These are phyloP conservation scores for Penaeus chinensis DNA, from an alignment of 1,140 invertebrate species.

Conservation along the genomic window DNA sequence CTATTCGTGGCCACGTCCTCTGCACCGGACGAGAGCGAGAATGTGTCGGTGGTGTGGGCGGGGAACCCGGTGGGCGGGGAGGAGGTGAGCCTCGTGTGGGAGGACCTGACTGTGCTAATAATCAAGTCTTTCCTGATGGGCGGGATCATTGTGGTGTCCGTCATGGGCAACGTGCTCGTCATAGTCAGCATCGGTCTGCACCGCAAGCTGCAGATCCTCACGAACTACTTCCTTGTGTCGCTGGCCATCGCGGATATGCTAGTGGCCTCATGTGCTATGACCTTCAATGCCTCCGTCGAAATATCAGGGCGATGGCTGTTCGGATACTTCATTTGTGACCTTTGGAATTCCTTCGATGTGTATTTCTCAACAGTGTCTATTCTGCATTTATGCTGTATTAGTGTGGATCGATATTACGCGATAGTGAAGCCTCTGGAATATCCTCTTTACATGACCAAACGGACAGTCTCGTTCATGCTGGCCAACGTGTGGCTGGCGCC, in stretches of 20 bases:
- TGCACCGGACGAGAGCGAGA: constrained; percentile 19
- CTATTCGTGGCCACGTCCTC: background rate
- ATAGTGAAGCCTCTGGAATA: constrained; percentile 89
- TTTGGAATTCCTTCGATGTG: constrained; percentile 84
- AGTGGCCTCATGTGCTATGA: constrained; percentile 94
- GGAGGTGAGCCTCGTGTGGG: constrained; percentile 1
- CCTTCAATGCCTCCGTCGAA: constrained; percentile 91
- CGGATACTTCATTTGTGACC: constrained; percentile 88
- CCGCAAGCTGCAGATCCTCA: constrained; percentile 82
- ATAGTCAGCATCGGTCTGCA: constrained; percentile 82
- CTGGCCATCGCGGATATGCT: constrained; percentile 91
- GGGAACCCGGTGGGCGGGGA: constrained; percentile 29
- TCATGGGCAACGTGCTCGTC: constrained; percentile 88
- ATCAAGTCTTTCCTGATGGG: constrained; percentile 82
- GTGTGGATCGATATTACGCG: constrained; percentile 88
- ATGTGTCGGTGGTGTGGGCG: constrained; percentile 25
- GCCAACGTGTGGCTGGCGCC: constrained; percentile 90
- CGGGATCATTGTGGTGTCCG: constrained; percentile 85
- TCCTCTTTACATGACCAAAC: constrained; percentile 89
- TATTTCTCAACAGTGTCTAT: constrained; percentile 84
- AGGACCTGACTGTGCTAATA: constrained; percentile 42
- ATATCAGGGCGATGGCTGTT: constrained; percentile 86
- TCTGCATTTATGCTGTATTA: constrained; percentile 90
- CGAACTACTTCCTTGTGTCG: constrained; percentile 95
- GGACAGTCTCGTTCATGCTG: constrained; percentile 73